Evolutionary conservation across 2,797 vertebrate genomes (phyloP).

Genomic region (Halcyon badia): DNA sequence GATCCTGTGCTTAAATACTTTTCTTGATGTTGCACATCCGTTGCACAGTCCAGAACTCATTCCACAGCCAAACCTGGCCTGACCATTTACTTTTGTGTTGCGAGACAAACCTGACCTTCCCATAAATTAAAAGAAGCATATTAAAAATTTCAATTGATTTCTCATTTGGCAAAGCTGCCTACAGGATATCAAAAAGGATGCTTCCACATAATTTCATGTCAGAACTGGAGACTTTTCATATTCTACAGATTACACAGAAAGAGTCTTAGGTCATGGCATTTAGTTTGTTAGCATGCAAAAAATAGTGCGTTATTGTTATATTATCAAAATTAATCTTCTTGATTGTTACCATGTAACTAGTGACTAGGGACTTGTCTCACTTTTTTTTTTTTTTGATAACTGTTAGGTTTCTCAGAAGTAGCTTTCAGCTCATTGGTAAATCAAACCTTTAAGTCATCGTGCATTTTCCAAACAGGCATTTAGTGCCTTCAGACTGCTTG

Average conservation of each 20-base stretch:
- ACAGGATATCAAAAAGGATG: neutral
- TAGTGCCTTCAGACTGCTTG: neutral
- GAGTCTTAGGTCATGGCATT: neutral
- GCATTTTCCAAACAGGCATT: conserved; percentile 41
- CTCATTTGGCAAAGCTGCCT: neutral
- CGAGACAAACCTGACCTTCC: neutral
- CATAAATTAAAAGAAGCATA: neutral
- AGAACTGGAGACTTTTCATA: neutral
- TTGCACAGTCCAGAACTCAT: neutral
- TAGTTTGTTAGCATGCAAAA: neutral
- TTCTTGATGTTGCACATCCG: neutral
- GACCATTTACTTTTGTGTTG: neutral
- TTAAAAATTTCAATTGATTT: neutral
- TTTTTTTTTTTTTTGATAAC: neutral
- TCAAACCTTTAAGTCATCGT: neutral
- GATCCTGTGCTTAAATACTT: neutral
- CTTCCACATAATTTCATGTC: neutral
- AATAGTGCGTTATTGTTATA: neutral
- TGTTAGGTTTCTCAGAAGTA: neutral
- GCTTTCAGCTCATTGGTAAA: neutral
- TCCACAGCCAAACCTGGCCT: neutral
- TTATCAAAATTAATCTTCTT: neutral
- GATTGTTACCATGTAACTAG: neutral
- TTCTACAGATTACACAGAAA: neutral
- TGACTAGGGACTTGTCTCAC: neutral